These are phyloP conservation scores for Physella acuta DNA, from an alignment of 1,140 invertebrate genomes.

Conservation along the genomic window DNA sequence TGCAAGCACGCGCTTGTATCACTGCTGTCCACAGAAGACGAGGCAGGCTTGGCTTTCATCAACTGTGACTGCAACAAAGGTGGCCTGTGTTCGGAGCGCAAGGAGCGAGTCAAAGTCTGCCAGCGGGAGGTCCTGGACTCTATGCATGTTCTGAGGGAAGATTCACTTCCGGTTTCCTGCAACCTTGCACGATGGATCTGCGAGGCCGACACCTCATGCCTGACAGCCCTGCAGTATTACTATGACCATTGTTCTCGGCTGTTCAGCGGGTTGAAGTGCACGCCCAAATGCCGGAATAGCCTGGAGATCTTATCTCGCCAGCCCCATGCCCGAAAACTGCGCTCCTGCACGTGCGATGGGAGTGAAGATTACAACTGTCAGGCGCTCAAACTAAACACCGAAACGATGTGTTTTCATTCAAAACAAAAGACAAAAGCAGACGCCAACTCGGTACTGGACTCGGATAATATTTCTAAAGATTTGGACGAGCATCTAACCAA, in stretches of 20 bases:
- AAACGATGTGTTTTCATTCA: conserved; percentile 35
- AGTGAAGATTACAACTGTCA: conserved; percentile 44
- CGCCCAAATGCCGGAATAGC: conserved; percentile 46
- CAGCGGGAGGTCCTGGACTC: conserved; percentile 36
- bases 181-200: conserved; percentile 46
- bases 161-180: conserved; percentile 37
- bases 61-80: conserved; percentile 47
- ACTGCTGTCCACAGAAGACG: conserved; percentile 43
- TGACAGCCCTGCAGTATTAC: conserved; percentile 46
- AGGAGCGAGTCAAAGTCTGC: conserved; percentile 42
- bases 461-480: background rate
- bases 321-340: conserved; percentile 43
- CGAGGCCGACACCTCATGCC: conserved; percentile 51
- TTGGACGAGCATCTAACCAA: background rate
- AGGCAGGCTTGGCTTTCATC: conserved; percentile 43
- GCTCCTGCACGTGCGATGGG: conserved; percentile 48
- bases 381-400: conserved; percentile 38
- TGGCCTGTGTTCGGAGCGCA: conserved; percentile 34
- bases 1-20: conserved; percentile 48
- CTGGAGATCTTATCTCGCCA: conserved; percentile 48
- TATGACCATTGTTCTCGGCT: conserved; percentile 37
- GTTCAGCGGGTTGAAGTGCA: conserved; percentile 36
- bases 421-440: background rate
- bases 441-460: background rate
- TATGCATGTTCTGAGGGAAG: conserved; percentile 34